Base-by-base conservation (phyloP, 2,797 vertebrate genomes). In the Poecilia picta region DNA sequence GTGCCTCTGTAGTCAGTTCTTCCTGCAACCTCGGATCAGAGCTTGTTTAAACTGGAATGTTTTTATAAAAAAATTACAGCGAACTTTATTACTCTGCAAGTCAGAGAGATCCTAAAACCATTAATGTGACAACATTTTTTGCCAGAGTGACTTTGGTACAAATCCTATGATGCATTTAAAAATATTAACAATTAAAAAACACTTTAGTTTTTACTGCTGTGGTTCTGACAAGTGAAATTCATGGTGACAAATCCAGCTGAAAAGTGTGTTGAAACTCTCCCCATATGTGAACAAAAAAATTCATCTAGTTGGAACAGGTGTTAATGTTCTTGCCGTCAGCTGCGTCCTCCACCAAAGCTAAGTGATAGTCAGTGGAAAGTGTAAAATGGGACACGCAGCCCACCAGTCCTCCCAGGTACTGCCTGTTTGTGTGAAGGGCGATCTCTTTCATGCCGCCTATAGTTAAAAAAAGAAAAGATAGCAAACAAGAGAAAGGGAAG, bases 301-400 rank as follows among this genome's bases (percentile, higher is more conserved):
- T 79, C 88, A 91, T 95, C 93, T 97, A 98, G 89, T 96, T 96
- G 89, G 97, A 96, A 85, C 98, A 99, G 0, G 94, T 99, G 90
- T 99, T 98, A 95, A 99, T 99, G 95, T 99, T 99, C 93, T 99
- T 99, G 83, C 98, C 98, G 0, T 97, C 97, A 0, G 94, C 77
- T 0, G 98, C 98, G 0, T 98, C 97, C 90, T 97, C 98, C 88
- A 99, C 98, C 77, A 99, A 95, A 0, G 97, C 95, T 83, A 99
- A 84, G 90, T 99, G 98, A 88, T 97, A 98, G 92, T 99, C 98
- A 0, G 97, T 98, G n/a, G 98, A 98, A 64, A 99, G 96, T 0
- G 97, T 99, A 91, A 99, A 96, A 90, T 99, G 98, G 6, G 98
- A 99, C 91, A 99, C 95, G 74, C 98, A 99, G 79, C 98, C 98